phyloP scores from a whole-genome alignment of 1,140 invertebrate genomes.

The Ectropis grisescens region DNA sequence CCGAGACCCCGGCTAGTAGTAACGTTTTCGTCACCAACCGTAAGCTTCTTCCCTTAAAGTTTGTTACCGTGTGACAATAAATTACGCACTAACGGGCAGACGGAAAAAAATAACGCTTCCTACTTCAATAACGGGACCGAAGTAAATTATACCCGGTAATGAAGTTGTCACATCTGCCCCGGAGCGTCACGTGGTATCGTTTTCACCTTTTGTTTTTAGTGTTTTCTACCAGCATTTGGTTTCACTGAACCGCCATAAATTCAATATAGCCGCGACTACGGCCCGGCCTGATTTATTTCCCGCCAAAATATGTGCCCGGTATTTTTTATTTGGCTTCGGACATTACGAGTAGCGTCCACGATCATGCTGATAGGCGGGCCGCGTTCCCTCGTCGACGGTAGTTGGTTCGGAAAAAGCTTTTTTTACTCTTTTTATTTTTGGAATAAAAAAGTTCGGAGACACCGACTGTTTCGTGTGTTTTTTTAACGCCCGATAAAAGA shows the following conservation, averaged over 20 bases:
- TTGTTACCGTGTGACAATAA: slow-evolving; percentile 50
- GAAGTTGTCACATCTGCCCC: slow-evolving; percentile 58
- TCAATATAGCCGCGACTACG: slow-evolving; percentile 51
- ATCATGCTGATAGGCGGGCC: slow-evolving; percentile 54
- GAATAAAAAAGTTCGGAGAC: slow-evolving; percentile 47
- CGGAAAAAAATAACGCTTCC: slow-evolving; percentile 52
- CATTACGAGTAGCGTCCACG: slow-evolving; percentile 59
- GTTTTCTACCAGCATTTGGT: slow-evolving; percentile 33
- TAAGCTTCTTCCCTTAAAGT: too few species aligned
- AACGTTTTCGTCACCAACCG: too few species aligned
- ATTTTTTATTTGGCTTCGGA: slow-evolving; percentile 50
- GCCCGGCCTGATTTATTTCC: slow-evolving; percentile 59
- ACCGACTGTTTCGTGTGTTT: slow-evolving; percentile 16
- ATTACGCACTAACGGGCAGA: slow-evolving; percentile 46
- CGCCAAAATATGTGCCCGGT: slow-evolving; percentile 59
- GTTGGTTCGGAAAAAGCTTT: slow-evolving; percentile 45
- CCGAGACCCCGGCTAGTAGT: too few species aligned
- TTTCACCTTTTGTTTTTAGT: slow-evolving; percentile 16
- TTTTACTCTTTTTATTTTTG: slow-evolving; percentile 35
- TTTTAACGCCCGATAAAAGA: slow-evolving; percentile 45
- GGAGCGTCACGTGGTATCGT: slow-evolving; percentile 35
- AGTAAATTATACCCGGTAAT: slow-evolving; percentile 62
- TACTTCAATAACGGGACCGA: slow-evolving; percentile 60
- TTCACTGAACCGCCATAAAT: slow-evolving; percentile 51
- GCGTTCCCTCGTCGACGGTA: slow-evolving; percentile 58